phyloP scores from a whole-genome alignment of 1,140 invertebrate genomes.

The Pseudomyrmex sp. region DNA sequence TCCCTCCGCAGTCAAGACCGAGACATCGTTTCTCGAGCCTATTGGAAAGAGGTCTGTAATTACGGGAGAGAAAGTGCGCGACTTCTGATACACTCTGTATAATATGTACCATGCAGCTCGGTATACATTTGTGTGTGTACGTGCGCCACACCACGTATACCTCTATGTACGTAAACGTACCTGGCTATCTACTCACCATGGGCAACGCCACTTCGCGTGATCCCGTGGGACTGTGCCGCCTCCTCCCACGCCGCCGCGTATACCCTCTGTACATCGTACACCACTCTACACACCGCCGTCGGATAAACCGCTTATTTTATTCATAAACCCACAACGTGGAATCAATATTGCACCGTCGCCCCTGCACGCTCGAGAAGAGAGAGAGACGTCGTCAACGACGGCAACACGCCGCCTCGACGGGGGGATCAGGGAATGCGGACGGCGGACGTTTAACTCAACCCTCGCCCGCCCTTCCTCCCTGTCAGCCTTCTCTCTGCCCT shows the following conservation, averaged over 20 bases:
- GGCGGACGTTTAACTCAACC: conserved; percentile 67
- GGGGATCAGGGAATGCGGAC: conserved; percentile 70
- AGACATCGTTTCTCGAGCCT: neutral
- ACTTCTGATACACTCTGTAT: conserved; percentile 47
- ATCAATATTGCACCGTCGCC: conserved; percentile 73
- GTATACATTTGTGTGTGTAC: neutral
- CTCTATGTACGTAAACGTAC: conserved; percentile 32
- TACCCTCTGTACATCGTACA: conserved; percentile 61
- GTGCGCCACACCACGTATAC: neutral
- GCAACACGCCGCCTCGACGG: conserved; percentile 62
- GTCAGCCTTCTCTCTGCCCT: no score
- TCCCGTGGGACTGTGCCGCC: conserved; percentile 72
- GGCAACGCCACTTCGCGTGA: conserved; percentile 77
- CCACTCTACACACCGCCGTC: conserved; percentile 61
- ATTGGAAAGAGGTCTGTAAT: conserved; percentile 7
- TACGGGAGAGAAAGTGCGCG: conserved; percentile 18
- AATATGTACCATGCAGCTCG: conserved; percentile 30
- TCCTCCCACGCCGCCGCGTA: conserved; percentile 44
- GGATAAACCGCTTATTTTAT: conserved; percentile 78
- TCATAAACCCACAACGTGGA: conserved; percentile 75
- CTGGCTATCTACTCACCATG: conserved; percentile 75
- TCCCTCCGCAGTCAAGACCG: neutral
- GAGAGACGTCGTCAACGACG: conserved; percentile 54
- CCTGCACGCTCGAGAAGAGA: conserved; percentile 45
- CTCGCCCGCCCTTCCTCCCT: conserved; percentile 7